phyloP scores from a whole-genome alignment of 2,797 vertebrate genomes.

The Myiothlypis chrysogaster region DNA sequence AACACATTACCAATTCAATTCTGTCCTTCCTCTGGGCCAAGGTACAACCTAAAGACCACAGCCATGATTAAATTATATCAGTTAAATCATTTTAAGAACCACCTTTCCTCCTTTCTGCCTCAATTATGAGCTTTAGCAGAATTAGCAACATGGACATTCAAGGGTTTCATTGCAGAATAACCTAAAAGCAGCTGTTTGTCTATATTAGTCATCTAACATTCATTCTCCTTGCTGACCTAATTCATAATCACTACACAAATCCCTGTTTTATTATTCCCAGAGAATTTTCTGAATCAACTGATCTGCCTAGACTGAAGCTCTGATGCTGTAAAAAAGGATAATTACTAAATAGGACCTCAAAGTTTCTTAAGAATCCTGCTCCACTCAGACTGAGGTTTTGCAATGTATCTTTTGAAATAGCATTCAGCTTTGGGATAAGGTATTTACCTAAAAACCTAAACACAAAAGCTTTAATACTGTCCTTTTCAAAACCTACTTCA shows the following conservation, averaged over 20 bases:
- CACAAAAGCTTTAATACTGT: background rate
- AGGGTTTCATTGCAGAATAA: conserved; percentile 18
- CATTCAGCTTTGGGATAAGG: background rate
- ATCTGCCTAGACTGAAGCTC: background rate
- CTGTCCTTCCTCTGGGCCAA: conserved; percentile 72
- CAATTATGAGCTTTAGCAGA: background rate
- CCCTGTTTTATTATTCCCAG: background rate
- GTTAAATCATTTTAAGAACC: conserved; percentile 60
- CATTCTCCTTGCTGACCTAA: background rate
- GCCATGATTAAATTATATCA: conserved; percentile 54
- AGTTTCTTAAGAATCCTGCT: background rate
- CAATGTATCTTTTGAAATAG: background rate
- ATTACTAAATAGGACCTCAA: background rate
- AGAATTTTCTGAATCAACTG: background rate
- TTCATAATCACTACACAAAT: background rate
- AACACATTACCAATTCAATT: conserved; percentile 79
- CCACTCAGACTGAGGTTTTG: background rate
- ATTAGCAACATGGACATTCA: conserved; percentile 27
- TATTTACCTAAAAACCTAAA: background rate
- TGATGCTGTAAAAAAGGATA: background rate
- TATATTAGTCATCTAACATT: background rate
- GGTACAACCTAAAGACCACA: conserved; percentile 15
- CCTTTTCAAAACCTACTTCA: background rate
- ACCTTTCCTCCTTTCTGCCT: conserved; percentile 5
- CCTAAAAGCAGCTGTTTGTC: background rate